Conservation (phyloP, 1,140 invertebrate genomes). For the Drosophila novamexicana region DNA sequence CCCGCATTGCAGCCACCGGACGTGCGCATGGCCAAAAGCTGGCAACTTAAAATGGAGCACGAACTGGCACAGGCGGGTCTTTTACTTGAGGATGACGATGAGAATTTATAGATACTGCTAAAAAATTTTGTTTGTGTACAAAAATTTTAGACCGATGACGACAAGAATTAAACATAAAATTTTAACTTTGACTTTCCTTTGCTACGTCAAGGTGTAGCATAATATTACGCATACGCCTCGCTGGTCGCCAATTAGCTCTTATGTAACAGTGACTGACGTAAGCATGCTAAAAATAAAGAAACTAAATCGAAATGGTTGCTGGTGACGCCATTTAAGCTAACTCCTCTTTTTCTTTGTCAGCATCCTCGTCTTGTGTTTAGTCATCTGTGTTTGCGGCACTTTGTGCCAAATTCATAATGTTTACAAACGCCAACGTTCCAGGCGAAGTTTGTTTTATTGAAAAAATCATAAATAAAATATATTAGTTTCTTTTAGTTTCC, state of each 20-base stretch:
- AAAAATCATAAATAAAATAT: constrained; percentile 8
- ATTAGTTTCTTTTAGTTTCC: background rate
- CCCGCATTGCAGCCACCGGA: constrained; percentile 96
- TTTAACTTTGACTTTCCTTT: background rate
- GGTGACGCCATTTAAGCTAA: constrained; percentile 31
- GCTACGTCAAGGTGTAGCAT: background rate
- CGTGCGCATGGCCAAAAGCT: constrained; percentile 97
- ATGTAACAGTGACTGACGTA: constrained; percentile 27
- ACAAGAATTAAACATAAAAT: background rate
- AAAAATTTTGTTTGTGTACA: background rate
- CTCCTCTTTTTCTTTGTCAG: background rate
- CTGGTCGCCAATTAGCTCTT: constrained; percentile 10
- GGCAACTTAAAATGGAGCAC: constrained; percentile 96
- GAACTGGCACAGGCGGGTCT: constrained; percentile 96
- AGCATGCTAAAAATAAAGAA: constrained; percentile 2
- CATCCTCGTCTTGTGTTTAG: constrained; percentile 34
- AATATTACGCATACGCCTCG: constrained; percentile 16
- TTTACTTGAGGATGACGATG: constrained; percentile 96
- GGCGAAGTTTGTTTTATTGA: background rate
- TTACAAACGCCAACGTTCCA: background rate
- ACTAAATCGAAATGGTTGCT: background rate
- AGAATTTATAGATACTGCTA: constrained; percentile 90
- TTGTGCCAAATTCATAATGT: constrained; percentile 11
- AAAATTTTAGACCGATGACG: background rate
- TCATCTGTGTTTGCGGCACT: constrained; percentile 23